Evolutionary conservation across 2,888 invertebrate genomes (phyloP).

Genomic region (Amiota minor): DNA sequence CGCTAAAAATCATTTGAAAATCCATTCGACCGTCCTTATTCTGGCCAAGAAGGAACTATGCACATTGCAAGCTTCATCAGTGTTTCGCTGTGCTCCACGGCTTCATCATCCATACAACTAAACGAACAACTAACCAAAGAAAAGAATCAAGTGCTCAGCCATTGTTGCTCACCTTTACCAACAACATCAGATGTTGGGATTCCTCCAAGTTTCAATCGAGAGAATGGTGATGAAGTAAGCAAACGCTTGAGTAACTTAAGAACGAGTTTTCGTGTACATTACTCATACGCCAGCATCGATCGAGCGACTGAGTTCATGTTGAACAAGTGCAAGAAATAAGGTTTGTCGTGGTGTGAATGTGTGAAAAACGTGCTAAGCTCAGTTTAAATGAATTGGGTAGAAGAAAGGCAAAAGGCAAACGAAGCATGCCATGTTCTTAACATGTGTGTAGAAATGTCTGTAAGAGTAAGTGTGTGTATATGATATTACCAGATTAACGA

Average conservation of each 20-base stretch:
- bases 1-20: constrained; percentile 8
- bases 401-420: not conserved
- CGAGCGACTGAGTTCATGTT: not conserved
- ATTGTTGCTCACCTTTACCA: no score
- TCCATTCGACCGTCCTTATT: not conserved
- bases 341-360: not conserved
- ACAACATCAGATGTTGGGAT: no score
- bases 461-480: not conserved
- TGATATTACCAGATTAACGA: constrained; percentile 56
- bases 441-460: not conserved
- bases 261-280: constrained; percentile 51
- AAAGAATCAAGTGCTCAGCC: not conserved
- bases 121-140: not conserved
- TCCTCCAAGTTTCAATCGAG: not conserved
- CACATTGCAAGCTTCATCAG: not conserved
- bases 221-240: not conserved
- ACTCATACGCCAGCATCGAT: constrained; percentile 45
- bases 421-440: not conserved
- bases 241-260: constrained; percentile 27
- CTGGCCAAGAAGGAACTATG: no score
- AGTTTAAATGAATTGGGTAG: not conserved
- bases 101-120: no score
- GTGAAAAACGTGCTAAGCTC: constrained; percentile 11
- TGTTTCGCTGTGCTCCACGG: not conserved
- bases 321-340: not conserved